Evolutionary conservation across 2,113 vertebrate species (phyloP), one percentile per base, ranked within the genome.

Genomic region (Paedocypris sp.): DNA sequence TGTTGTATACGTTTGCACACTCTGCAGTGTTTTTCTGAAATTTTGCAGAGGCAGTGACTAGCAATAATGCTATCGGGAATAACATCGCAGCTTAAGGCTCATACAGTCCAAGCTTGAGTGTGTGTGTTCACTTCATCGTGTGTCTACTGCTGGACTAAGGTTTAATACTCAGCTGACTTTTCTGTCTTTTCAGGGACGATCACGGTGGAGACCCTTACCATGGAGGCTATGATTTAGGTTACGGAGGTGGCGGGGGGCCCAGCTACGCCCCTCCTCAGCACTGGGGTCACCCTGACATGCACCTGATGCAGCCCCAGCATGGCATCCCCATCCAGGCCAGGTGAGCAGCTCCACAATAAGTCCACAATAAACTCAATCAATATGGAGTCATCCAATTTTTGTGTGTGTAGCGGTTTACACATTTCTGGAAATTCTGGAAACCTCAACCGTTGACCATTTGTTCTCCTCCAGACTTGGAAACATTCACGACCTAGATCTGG

Each of bases 311-410:
- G 67, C 87, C 85, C 22, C 91, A 91, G 73, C 92, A 93, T 38
- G 87, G 88, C 6, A 89, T 94, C 42, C 91, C 91, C 29, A 94
- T 94, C 67, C 91, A 94, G 67, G 91, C 91, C 60, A 89, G 91
- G 91, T 94, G 75, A 88, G 79, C 18, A 1, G 8, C 33, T 8
- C 10, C 6, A 6, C 15, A 16, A 41, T 20, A 10, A 11, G 26
- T 48, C 6, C 15, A 16, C 23, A 26, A n/a, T n/a, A n/a, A n/a
- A n/a, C n/a, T n/a, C n/a, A n/a, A n/a, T n/a, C n/a, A n/a, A n/a
- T n/a, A n/a, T n/a, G n/a, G n/a, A n/a, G n/a, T n/a, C n/a, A n/a
- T n/a, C n/a, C n/a, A n/a, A n/a, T n/a, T n/a, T n/a, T n/a, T n/a
- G n/a, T n/a, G n/a, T n/a, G n/a, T n/a, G n/a, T n/a, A n/a, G n/a